Evolutionary conservation across 2,888 invertebrate species (phyloP).

Genomic region (Rhodophaea formosa): DNA sequence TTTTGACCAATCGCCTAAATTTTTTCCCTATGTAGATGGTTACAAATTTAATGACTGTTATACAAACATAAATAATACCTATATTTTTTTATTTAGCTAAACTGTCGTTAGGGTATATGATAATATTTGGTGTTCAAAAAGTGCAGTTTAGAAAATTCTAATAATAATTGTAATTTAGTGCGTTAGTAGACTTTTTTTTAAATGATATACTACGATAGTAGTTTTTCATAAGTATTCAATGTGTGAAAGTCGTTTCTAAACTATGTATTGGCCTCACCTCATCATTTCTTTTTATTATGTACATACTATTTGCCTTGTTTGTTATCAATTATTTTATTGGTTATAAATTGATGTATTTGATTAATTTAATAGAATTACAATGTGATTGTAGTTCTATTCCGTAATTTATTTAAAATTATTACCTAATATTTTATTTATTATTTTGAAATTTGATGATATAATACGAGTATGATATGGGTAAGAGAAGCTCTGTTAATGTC

Average conservation of each 20-base stretch:
- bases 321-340: conserved; percentile 30
- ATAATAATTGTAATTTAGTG: conserved; percentile 54
- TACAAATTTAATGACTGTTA: conserved; percentile 63
- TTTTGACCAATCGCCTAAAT: conserved; percentile 68
- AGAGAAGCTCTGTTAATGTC: not conserved
- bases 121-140: conserved; percentile 73
- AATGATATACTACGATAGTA: conserved; percentile 35
- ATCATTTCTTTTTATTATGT: conserved; percentile 20
- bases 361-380: conserved; percentile 26
- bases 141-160: conserved; percentile 61
- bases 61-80: conserved; percentile 58
- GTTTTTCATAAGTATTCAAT: conserved; percentile 34
- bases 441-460: not conserved
- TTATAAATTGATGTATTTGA: conserved; percentile 35
- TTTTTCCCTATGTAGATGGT: conserved; percentile 60
- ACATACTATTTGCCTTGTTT: conserved; percentile 22
- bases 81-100: conserved; percentile 80
- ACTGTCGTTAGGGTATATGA: conserved; percentile 68
- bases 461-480: not conserved
- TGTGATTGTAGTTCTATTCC: conserved; percentile 25
- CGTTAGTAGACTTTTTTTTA: conserved; percentile 53
- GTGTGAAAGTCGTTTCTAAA: not conserved
- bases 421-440: not conserved
- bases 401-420: not conserved
- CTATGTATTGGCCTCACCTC: conserved; percentile 20